Conservation (phyloP, 1,140 invertebrate species). For the Heliothis virescens region DNA sequence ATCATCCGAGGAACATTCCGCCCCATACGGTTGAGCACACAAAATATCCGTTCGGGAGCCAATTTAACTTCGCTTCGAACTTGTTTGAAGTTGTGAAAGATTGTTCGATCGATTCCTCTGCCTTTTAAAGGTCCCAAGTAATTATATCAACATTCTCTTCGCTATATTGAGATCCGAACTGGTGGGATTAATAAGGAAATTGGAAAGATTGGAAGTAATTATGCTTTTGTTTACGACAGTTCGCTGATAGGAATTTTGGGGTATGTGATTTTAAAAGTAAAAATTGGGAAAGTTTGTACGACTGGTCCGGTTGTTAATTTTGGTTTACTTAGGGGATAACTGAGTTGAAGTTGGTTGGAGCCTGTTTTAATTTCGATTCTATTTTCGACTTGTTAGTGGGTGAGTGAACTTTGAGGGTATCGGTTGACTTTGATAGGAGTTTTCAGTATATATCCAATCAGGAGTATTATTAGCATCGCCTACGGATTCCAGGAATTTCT, state of each 20-base stretch:
- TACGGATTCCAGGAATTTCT: too few relatives aligned
- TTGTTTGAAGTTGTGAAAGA: constrained; percentile 58
- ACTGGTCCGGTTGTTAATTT: constrained; percentile 10
- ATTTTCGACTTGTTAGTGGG: constrained; percentile 20
- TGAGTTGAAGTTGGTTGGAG: constrained; percentile 1
- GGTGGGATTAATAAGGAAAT: constrained; percentile 47
- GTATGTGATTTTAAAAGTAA: constrained; percentile 20
- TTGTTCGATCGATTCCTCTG: constrained; percentile 53
- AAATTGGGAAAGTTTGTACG: constrained; percentile 33
- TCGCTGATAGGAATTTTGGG: constrained; percentile 18
- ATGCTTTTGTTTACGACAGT: constrained; percentile 41
- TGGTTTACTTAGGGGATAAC: background rate
- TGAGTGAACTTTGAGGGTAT: constrained; percentile 15
- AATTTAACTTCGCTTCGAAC: constrained; percentile 59
- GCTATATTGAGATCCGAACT: constrained; percentile 42
- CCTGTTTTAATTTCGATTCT: constrained; percentile 31
- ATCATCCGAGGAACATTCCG: constrained; percentile 43
- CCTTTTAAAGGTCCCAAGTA: constrained; percentile 57
- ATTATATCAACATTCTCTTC: constrained; percentile 54
- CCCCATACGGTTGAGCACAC: constrained; percentile 45
- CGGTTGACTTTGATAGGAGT: constrained; percentile 9
- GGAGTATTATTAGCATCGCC: too few relatives aligned
- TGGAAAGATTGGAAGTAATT: constrained; percentile 30
- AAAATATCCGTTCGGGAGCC: constrained; percentile 57
- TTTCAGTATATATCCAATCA: background rate